Base-by-base conservation (phyloP, 2,797 vertebrate genomes). In the Ptychadena robeensis region DNA sequence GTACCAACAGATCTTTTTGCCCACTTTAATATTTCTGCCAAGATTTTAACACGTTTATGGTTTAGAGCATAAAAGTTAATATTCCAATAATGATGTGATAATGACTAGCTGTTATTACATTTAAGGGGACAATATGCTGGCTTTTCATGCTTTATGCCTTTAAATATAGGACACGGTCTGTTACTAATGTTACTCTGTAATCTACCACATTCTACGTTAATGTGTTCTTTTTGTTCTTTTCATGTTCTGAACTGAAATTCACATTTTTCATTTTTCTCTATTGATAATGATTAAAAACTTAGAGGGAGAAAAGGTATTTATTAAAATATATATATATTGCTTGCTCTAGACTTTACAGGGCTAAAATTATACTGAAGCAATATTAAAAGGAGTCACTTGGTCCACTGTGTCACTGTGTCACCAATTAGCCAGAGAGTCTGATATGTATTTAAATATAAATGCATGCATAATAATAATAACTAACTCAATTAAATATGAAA, bases 61-160 rank as follows among this genome's bases (percentile, higher is more conserved):
- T 80, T 71, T 59, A 61, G 66, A 53, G 57, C 14, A 15, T 63
- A 38, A 71, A 80, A 57, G 67, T 63, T 80, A 80, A 70, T 63
- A 71, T 37, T 40, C 35, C 35, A 80, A n/a, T 80, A 71, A 80
- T 71, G 48, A 70, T 71, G 78, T 80, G 57, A 38, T 80, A 71
- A 80, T 70, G 78, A 71, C 78, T 63, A 40, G 37, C 25, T 30
- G 18, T n/a, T 14, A 66, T 73, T 67, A 66, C 25, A 77, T 48
- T 65, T 30, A 64, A 40, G 57, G 44, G 30, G 10, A n/a, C 25
- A 10, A 53, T 34, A 25, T 14, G 59, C 37, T 14, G 31, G 44
- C 2, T 14, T 64, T 15, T 28, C 59, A 61, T 61, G 59, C n/a
- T 27, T 61, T 61, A 28, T 61, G 59, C 27, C 10, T 61, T 61